Conservation (phyloP, 1,140 invertebrate species). For the Dermatophagoides farinae region DNA sequence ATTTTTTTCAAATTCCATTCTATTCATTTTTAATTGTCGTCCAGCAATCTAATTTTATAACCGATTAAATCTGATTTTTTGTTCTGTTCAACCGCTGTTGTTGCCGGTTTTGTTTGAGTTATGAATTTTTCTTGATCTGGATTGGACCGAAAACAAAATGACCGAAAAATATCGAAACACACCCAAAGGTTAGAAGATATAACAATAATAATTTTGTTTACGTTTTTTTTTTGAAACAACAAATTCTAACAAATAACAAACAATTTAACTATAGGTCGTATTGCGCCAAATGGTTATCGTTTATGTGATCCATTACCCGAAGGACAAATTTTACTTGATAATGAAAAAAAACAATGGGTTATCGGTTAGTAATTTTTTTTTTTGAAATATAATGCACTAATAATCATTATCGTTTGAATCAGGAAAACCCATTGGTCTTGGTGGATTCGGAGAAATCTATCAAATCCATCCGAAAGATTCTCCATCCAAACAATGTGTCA, state of each 20-base stretch:
- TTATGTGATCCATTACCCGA: slow-evolving; percentile 41
- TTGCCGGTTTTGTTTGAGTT: too few species aligned
- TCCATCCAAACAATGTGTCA: slow-evolving; percentile 38
- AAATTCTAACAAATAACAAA: neutral
- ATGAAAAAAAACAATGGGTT: slow-evolving; percentile 59
- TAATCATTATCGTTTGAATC: neutral
- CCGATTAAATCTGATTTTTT: too few species aligned
- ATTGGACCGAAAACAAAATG: neutral
- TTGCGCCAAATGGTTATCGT: slow-evolving; percentile 24
- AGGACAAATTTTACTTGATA: slow-evolving; percentile 57
- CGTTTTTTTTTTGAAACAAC: neutral
- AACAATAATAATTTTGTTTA: neutral
- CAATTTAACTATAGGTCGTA: slow-evolving; percentile 4
- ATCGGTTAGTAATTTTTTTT: slow-evolving; percentile 45
- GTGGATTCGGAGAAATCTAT: slow-evolving; percentile 18
- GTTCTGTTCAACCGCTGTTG: too few species aligned
- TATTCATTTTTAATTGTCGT: too few species aligned
- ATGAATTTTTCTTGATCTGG: too few species aligned
- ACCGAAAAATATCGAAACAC: slow-evolving; percentile 3
- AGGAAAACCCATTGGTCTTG: slow-evolving; percentile 13
- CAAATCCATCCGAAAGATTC: neutral
- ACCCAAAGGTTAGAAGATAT: neutral
- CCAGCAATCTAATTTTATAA: too few species aligned
- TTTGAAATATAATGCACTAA: slow-evolving; percentile 14
- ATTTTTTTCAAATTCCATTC: too few species aligned